phyloP scores from a whole-genome alignment of 2,113 vertebrate species.

The Aphyosemion australe region DNA sequence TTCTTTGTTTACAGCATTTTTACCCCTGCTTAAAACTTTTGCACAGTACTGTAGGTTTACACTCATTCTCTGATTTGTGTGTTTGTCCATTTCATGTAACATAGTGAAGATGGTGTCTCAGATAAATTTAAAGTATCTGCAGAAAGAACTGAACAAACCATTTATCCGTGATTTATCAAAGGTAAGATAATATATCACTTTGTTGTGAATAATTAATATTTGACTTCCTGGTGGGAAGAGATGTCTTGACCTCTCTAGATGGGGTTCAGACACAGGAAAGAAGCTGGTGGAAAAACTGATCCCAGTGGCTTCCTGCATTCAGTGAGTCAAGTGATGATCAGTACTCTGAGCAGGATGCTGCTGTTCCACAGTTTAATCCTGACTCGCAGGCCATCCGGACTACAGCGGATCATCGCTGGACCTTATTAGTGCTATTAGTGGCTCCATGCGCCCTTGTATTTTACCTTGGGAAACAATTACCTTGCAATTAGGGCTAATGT shows the following conservation, averaged over 20 bases:
- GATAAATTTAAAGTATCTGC: too few relatives aligned
- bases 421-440: slow-evolving; percentile 57
- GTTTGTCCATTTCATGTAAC: too few relatives aligned
- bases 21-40: too few relatives aligned
- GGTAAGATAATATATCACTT: slow-evolving; percentile 17
- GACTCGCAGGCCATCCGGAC: slow-evolving; percentile 70
- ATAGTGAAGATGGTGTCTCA: too few relatives aligned
- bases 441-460: slow-evolving; percentile 45
- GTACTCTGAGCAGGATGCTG: slow-evolving; percentile 61
- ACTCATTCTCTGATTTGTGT: too few relatives aligned
- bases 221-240: slow-evolving; percentile 58
- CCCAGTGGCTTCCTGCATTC: slow-evolving; percentile 55
- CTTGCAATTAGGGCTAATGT: slow-evolving; percentile 55
- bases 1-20: too few relatives aligned
- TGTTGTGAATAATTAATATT: slow-evolving; percentile 47
- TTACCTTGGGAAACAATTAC: slow-evolving; percentile 52
- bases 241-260: slow-evolving; percentile 35
- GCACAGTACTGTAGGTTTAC: too few relatives aligned
- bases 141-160: background rate
- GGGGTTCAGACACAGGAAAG: slow-evolving; percentile 64
- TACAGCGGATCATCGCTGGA: slow-evolving; percentile 45
- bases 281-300: slow-evolving; percentile 46
- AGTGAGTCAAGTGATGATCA: slow-evolving; percentile 72
- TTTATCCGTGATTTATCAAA: background rate
- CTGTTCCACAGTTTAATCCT: slow-evolving; percentile 57